Base-by-base conservation (phyloP, 1,140 invertebrate genomes). In the Achroia grisella region DNA sequence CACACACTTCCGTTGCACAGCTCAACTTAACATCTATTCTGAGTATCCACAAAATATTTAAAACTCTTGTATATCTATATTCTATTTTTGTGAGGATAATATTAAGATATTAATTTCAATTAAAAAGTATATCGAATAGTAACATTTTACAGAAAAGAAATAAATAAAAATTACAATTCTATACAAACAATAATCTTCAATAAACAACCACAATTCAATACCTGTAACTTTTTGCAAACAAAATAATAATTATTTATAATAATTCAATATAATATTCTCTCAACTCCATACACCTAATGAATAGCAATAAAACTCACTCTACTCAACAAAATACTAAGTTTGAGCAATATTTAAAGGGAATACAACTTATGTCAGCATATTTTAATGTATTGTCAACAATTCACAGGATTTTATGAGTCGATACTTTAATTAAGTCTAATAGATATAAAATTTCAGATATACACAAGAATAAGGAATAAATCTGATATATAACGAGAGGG, bases 351-450 rank as follows among this genome's bases (percentile, higher is more conserved):
- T 75, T 67, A 64, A 33, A 65, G 56, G 60, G 62, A 71, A 73
- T 72, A 76, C 65, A 72, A 77, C 55, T 60, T 64, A 64, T 68
- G 64, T 69, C 56, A 71, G 59, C 62, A 62, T 59, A 48, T 35
- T 51, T 57, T 56, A n/a, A 71, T 67, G 74, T 84, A 81, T 81
- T 84, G 77, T 84, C 77, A 79, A 77, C 71, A 64, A 72, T 73
- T 81, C 79, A 77, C 73, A 72, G 65, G 68, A 69, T 59, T 57
- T 52, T 55, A 48, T 48, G 55, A 64, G 63, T 71, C 70, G 57
- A 65, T 77, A 79, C 52, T 31, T 50, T 61, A 47, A 35, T 46
- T 17, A 49, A 55, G 54, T 69, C 68, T 74, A 77, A 65, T 79
- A 73, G 63, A 77, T 83, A 83, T 73, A 76, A 77, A 79, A 54